phyloP scores from a whole-genome alignment of 2,888 invertebrate genomes.

The Tetragonula carbonaria region DNA sequence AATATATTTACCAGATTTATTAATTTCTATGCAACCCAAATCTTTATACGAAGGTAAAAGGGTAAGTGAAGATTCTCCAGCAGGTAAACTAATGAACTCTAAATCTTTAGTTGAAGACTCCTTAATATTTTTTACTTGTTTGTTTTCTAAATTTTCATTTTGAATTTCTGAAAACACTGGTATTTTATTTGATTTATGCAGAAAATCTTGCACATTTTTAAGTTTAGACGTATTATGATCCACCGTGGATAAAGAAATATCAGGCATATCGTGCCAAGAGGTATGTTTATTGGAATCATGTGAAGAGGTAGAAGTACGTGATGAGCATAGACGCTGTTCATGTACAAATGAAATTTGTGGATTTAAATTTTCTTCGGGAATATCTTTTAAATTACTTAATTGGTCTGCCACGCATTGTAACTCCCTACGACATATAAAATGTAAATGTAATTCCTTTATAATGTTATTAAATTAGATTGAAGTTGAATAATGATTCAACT shows the following conservation, averaged over 20 bases:
- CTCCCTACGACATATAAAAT: slow-evolving; percentile 62
- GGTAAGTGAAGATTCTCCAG: slow-evolving; percentile 72
- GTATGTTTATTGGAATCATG: slow-evolving; percentile 63
- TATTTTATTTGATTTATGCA: slow-evolving; percentile 11
- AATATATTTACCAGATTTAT: slow-evolving; percentile 48
- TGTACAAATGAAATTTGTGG: slow-evolving; percentile 66
- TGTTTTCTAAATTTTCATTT: slow-evolving; percentile 55
- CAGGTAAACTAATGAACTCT: slow-evolving; percentile 76
- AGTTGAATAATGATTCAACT: slow-evolving; percentile 40
- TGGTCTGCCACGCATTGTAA: slow-evolving; percentile 72
- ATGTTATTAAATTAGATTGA: not conserved
- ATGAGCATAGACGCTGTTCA: slow-evolving; percentile 70
- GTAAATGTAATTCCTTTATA: not conserved
- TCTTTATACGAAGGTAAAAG: slow-evolving; percentile 64
- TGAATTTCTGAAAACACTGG: slow-evolving; percentile 16
- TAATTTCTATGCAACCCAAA: slow-evolving; percentile 53
- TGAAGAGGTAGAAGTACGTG: slow-evolving; percentile 73
- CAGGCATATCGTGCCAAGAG: slow-evolving; percentile 70
- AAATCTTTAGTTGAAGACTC: slow-evolving; percentile 63
- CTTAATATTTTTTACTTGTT: slow-evolving; percentile 33
- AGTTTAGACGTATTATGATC: slow-evolving; percentile 39
- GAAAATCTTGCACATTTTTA: not conserved
- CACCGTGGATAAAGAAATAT: slow-evolving; percentile 71
- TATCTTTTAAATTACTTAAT: slow-evolving; percentile 62
- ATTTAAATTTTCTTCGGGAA: slow-evolving; percentile 48